Evolutionary conservation across 2,888 invertebrate species (phyloP).

Genomic region (Thecocarcelia acutangulata): DNA sequence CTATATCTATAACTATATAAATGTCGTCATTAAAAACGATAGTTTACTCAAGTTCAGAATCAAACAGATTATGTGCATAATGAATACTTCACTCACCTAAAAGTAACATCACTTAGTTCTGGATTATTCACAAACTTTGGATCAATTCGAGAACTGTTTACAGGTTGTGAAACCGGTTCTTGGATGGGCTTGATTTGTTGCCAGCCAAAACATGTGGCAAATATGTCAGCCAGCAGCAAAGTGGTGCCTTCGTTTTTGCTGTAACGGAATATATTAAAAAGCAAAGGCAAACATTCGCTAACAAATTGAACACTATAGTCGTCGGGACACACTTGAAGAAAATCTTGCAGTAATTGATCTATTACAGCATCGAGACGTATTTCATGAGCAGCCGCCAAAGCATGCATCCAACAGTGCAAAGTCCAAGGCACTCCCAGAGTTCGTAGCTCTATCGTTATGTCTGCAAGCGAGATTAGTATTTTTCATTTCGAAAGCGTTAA

Average conservation of each 20-base stretch:
- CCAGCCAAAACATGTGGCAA: constrained; percentile 94
- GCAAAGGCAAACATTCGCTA: constrained; percentile 92
- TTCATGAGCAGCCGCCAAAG: constrained; percentile 92
- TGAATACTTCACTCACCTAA: constrained; percentile 82
- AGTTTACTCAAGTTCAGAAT: too few species aligned
- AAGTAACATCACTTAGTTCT: constrained; percentile 94
- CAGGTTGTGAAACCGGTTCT: constrained; percentile 85
- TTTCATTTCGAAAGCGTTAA: neutral
- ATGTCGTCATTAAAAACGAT: too few species aligned
- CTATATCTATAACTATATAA: neutral
- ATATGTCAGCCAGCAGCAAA: constrained; percentile 91
- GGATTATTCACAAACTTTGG: constrained; percentile 97
- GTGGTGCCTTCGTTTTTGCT: constrained; percentile 96
- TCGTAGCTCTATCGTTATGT: constrained; percentile 93
- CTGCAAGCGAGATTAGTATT: constrained; percentile 80
- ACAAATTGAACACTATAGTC: constrained; percentile 94
- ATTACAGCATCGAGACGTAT: constrained; percentile 91
- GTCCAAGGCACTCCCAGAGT: constrained; percentile 95
- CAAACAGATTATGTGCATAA: too few species aligned
- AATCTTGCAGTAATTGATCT: constrained; percentile 93
- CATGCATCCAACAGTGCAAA: constrained; percentile 95
- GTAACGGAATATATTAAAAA: constrained; percentile 94
- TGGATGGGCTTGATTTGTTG: constrained; percentile 90
- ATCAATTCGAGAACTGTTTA: constrained; percentile 90
- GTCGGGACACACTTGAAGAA: constrained; percentile 93